Percentiles rank a stretch among this genome's conserved stretches.
These are phyloP conservation scores for Leucania comma DNA, from an alignment of 2,888 invertebrate genomes.

Conservation along the genomic window DNA sequence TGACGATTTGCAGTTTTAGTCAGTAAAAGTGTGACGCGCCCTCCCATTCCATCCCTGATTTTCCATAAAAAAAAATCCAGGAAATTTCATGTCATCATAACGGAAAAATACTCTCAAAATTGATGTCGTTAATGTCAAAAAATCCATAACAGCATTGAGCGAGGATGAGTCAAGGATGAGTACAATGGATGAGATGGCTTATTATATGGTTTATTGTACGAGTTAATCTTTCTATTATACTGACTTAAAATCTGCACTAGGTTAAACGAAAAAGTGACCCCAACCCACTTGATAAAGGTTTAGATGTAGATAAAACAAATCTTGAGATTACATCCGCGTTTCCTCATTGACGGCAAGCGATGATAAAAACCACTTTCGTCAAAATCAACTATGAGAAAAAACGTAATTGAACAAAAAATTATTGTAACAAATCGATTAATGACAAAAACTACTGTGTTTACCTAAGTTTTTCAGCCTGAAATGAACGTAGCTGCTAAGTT, in stretches of 20 bases:
- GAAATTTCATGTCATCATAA: no score
- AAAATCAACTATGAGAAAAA: constrained; percentile 20
- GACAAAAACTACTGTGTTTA: constrained; percentile 32
- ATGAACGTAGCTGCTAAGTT: not conserved
- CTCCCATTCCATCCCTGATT: no score
- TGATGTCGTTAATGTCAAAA: not conserved
- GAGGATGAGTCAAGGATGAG: not conserved
- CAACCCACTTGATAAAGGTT: constrained; percentile 15
- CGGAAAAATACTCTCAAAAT: not conserved
- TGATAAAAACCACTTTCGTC: constrained; percentile 41
- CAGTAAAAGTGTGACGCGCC: no score
- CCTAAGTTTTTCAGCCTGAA: constrained; percentile 12
- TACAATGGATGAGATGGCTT: no score
- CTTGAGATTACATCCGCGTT: constrained; percentile 1
- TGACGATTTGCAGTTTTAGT: no score
- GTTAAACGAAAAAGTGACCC: not conserved
- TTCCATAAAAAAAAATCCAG: no score
- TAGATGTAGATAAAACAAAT: constrained; percentile 13
- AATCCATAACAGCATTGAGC: not conserved
- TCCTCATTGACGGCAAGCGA: constrained; percentile 20
- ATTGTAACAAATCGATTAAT: constrained; percentile 31
- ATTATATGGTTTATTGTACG: no score
- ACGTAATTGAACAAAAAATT: constrained; percentile 32
- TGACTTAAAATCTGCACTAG: not conserved
- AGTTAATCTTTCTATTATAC: constrained; percentile 13